A percentile compares a stretch with the other conserved stretches of the same genome.
Evolutionary conservation across 2,113 vertebrate species (phyloP).

Genomic region (Aspiorhynchus laticeps): DNA sequence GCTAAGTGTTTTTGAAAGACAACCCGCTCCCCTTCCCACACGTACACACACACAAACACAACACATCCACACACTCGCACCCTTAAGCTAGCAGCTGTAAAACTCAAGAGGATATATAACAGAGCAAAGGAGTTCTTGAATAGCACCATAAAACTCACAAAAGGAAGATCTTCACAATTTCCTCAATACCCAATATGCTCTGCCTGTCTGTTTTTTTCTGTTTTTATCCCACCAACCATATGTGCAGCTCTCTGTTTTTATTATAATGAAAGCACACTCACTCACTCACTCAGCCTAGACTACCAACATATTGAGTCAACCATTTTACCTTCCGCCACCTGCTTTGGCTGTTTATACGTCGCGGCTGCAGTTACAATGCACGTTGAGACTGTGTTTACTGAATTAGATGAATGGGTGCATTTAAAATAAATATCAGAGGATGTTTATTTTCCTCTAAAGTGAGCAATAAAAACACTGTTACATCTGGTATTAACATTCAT

Average conservation of each 20-base stretch:
- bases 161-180: slow-evolving; percentile 60
- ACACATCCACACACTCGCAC: slow-evolving; percentile 34
- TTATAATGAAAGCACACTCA: slow-evolving; percentile 12
- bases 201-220: slow-evolving; percentile 49
- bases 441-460: not conserved
- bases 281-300: not conserved
- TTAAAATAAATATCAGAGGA: not conserved
- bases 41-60: slow-evolving; percentile 18
- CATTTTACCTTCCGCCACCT: slow-evolving; percentile 15
- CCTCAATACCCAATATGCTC: slow-evolving; percentile 58
- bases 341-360: not conserved
- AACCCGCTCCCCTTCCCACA: slow-evolving; percentile 50
- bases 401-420: not conserved
- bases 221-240: slow-evolving; percentile 13
- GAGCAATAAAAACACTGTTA: not conserved
- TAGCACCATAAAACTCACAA: slow-evolving; percentile 67
- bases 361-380: not conserved
- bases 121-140: slow-evolving; percentile 62
- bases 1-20: slow-evolving; percentile 54
- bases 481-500: not conserved
- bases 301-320: slow-evolving; percentile 1
- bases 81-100: slow-evolving; percentile 64
- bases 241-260: slow-evolving; percentile 39
- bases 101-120: slow-evolving; percentile 70
- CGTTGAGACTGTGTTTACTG: not conserved